A percentile compares a stretch with the other conserved stretches of the same genome.
phyloP scores from a whole-genome alignment of 2,113 vertebrate species.

The Cyanistes caeruleus region DNA sequence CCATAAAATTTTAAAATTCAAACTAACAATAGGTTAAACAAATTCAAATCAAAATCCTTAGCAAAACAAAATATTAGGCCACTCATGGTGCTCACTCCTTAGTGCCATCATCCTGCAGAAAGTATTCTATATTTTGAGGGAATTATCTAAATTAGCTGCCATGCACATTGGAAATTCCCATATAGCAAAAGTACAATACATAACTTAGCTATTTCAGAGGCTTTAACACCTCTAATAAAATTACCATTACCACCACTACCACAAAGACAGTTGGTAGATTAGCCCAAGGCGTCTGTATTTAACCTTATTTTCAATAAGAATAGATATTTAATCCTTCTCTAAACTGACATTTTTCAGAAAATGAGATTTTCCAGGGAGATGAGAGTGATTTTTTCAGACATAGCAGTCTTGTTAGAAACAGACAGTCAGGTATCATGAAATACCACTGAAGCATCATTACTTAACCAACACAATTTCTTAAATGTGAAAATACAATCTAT shows the following conservation, averaged over 20 bases:
- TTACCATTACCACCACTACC: neutral
- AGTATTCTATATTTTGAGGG: neutral
- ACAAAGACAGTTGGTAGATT: neutral
- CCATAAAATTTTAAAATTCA: neutral
- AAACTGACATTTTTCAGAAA: slow-evolving; percentile 66
- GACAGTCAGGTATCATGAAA: slow-evolving; percentile 67
- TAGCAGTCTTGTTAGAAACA: slow-evolving; percentile 57
- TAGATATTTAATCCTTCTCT: slow-evolving; percentile 23
- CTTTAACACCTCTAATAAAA: slow-evolving; percentile 34
- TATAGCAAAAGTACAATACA: neutral
- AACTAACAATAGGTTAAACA: neutral
- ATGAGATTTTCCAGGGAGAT: slow-evolving; percentile 59
- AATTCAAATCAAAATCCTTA: neutral
- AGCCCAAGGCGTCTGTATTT: slow-evolving; percentile 19
- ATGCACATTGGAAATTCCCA: neutral
- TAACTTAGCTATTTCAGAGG: neutral
- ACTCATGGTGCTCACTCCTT: neutral
- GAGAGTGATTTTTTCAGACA: slow-evolving; percentile 39
- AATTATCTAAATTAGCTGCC: neutral
- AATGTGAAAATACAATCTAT: slow-evolving; percentile 58
- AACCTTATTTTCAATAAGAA: slow-evolving; percentile 45
- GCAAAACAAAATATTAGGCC: neutral
- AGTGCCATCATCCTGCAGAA: neutral
- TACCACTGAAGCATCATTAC: slow-evolving; percentile 64
- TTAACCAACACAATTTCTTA: slow-evolving; percentile 66